phyloP scores from a whole-genome alignment of 2,797 vertebrate species.

The Coregonus suidteri region DNA sequence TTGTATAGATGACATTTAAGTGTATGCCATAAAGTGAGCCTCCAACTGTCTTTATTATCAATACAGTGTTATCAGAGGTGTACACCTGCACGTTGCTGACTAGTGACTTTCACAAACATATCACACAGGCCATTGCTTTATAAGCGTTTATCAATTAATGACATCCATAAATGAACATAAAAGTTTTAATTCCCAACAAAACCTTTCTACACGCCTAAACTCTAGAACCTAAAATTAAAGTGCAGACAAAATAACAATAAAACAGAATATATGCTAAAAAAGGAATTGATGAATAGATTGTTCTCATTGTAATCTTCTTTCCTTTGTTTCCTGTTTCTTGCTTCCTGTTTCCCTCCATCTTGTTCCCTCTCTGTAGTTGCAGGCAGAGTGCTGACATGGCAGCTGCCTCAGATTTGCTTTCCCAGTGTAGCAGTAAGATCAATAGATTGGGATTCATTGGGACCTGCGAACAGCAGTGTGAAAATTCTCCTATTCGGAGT shows the following conservation, averaged over 20 bases:
- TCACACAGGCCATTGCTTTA: slow-evolving; percentile 16
- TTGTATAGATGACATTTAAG: slow-evolving; percentile 53
- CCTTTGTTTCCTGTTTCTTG: too few relatives aligned
- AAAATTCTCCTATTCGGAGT: slow-evolving; percentile 55
- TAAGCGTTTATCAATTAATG: slow-evolving; percentile 37
- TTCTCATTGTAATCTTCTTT: too few relatives aligned
- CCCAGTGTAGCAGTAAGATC: slow-evolving; percentile 63
- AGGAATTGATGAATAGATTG: too few relatives aligned
- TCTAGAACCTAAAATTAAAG: background rate
- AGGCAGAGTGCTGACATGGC: slow-evolving; percentile 68
- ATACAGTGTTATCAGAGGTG: slow-evolving; percentile 33
- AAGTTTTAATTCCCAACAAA: slow-evolving; percentile 6
- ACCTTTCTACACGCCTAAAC: background rate
- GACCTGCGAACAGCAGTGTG: slow-evolving; percentile 58
- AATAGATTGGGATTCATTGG: slow-evolving; percentile 70
- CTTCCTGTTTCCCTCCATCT: background rate
- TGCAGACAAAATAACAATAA: background rate
- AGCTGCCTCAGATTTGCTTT: slow-evolving; percentile 62
- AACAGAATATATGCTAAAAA: background rate
- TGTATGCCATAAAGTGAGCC: slow-evolving; percentile 25
- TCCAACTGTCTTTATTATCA: slow-evolving; percentile 40
- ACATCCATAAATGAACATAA: slow-evolving; percentile 9
- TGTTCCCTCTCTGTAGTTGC: slow-evolving; percentile 30
- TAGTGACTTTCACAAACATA: slow-evolving; percentile 11
- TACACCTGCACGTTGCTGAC: slow-evolving; percentile 30